phyloP scores from a whole-genome alignment of 1,140 invertebrate species.

The Neodiprion fabricii region DNA sequence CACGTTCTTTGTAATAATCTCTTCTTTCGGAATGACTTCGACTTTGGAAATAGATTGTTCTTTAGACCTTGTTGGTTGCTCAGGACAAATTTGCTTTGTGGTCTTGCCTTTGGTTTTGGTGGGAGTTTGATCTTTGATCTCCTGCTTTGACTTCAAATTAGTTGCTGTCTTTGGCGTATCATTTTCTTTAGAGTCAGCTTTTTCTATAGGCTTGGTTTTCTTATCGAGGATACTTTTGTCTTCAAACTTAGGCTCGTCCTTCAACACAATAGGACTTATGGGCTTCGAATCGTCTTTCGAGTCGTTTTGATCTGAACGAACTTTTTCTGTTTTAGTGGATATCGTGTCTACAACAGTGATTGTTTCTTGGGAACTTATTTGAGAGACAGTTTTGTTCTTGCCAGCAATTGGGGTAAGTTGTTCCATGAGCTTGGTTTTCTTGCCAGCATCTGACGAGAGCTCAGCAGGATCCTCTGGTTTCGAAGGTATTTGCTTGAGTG shows the following conservation, averaged over 20 bases:
- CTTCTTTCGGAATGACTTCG: background rate
- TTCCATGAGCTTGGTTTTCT: background rate
- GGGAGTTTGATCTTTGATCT: background rate
- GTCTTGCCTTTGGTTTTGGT: background rate
- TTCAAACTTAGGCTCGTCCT: too few relatives aligned
- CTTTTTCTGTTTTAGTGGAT: background rate
- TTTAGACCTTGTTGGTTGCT: background rate
- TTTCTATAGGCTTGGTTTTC: too few relatives aligned
- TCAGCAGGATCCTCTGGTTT: background rate
- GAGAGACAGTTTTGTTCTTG: background rate
- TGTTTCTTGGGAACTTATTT: background rate
- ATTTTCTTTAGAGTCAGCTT: too few relatives aligned
- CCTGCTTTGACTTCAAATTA: background rate
- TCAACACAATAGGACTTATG: too few relatives aligned
- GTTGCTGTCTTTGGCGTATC: background rate
- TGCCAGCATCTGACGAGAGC: background rate
- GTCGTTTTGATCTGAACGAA: background rate
- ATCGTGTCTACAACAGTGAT: background rate
- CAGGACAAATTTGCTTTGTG: background rate
- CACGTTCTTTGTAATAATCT: constrained; percentile 3
- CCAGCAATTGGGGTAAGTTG: background rate
- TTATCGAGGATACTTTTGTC: too few relatives aligned
- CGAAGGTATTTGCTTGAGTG: background rate
- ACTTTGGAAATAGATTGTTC: background rate
- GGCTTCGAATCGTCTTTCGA: background rate